Conservation (phyloP, 2,888 invertebrate genomes). For the Eupithecia inturbata region DNA sequence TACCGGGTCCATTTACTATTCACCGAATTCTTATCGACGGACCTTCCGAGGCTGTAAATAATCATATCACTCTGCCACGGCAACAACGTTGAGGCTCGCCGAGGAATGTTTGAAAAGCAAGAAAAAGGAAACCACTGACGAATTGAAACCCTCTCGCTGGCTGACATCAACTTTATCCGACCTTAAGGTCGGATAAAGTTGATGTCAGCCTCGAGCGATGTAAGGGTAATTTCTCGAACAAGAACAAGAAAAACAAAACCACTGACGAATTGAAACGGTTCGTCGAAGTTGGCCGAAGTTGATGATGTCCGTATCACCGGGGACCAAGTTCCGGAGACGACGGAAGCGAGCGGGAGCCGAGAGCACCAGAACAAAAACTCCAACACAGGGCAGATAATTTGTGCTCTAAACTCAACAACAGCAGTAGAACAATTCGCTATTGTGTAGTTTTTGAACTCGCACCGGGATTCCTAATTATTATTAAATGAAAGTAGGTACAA, state of each 20-base stretch:
- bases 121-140: neutral
- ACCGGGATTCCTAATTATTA: neutral
- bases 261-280: neutral
- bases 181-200: constrained; percentile 1
- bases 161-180: too few relatives aligned
- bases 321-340: constrained; percentile 38
- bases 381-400: constrained; percentile 38
- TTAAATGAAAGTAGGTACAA: neutral
- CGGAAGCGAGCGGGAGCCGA: constrained; percentile 49
- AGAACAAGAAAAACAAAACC: neutral
- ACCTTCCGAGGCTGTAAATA: neutral
- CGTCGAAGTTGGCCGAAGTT: constrained; percentile 11
- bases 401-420: neutral
- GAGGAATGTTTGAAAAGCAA: neutral
- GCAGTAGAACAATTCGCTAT: neutral
- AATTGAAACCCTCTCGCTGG: neutral
- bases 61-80: neutral
- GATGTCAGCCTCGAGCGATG: neutral
- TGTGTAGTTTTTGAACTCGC: neutral
- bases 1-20: neutral
- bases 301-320: constrained; percentile 38
- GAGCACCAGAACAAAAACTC: constrained; percentile 55
- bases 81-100: neutral
- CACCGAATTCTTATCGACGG: neutral
- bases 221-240: neutral